Percentiles rank a stretch among this genome's conserved stretches.
These are phyloP conservation scores for Sinopyrophorus schimmeli DNA, from an alignment of 2,888 invertebrate species.

Conservation along the genomic window DNA sequence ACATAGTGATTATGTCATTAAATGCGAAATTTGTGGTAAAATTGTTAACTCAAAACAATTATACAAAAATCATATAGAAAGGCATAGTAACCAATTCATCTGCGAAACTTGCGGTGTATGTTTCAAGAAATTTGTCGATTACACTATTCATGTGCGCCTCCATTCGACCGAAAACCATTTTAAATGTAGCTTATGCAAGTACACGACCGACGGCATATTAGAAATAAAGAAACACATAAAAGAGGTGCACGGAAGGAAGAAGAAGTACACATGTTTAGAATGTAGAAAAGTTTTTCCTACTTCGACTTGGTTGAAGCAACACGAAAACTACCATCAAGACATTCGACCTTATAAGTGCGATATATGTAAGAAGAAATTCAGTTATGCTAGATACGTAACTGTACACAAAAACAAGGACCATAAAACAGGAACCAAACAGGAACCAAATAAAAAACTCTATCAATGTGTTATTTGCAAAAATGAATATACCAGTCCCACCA, in stretches of 20 bases:
- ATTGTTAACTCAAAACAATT: constrained; percentile 45
- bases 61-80: constrained; percentile 51
- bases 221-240: constrained; percentile 50
- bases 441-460: constrained; percentile 3
- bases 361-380: neutral
- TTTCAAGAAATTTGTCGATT: constrained; percentile 51
- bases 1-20: constrained; percentile 28
- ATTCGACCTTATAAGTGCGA: constrained; percentile 33
- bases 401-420: neutral
- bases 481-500: too few relatives aligned
- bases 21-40: constrained; percentile 52
- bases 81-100: constrained; percentile 51
- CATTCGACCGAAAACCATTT: constrained; percentile 49
- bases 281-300: constrained; percentile 63
- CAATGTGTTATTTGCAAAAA: neutral
- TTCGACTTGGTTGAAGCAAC: constrained; percentile 60
- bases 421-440: too few relatives aligned
- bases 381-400: neutral
- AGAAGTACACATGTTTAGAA: constrained; percentile 60
- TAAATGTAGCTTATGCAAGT: constrained; percentile 52
- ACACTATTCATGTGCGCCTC: constrained; percentile 49
- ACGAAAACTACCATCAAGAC: constrained; percentile 62
- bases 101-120: constrained; percentile 51
- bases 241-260: constrained; percentile 44
- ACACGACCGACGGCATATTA: constrained; percentile 45